Percentiles rank a stretch among this genome's conserved stretches.
phyloP scores from a whole-genome alignment of 2,113 vertebrate species.

The Noturus placidus region DNA sequence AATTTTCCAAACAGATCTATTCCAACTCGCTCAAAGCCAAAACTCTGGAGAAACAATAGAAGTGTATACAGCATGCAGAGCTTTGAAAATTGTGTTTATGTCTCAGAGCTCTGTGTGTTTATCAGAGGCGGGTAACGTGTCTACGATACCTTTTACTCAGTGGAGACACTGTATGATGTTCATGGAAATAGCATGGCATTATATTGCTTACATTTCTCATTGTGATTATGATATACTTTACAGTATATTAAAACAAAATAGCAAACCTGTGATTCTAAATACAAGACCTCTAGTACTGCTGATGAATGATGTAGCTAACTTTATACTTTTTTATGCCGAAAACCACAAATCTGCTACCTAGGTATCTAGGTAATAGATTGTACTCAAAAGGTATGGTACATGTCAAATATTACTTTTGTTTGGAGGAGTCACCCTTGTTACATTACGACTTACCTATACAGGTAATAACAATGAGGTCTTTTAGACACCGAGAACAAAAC shows the following conservation, averaged over 20 bases:
- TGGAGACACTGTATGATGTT: neutral
- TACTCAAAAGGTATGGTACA: neutral
- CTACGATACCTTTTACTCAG: neutral
- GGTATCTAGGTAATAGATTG: neutral
- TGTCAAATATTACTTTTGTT: neutral
- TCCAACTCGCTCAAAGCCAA: neutral
- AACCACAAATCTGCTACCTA: neutral
- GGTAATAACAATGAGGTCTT: neutral
- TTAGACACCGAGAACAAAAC: neutral
- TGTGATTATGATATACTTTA: neutral
- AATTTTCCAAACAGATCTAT: neutral
- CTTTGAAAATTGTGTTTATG: neutral
- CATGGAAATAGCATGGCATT: neutral
- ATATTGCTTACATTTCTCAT: neutral
- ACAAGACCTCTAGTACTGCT: neutral
- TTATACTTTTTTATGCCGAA: neutral
- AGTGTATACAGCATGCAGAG: neutral
- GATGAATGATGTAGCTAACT: neutral
- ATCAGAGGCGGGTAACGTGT: neutral
- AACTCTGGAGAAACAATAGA: neutral
- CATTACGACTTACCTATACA: neutral
- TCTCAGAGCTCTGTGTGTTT: conserved; percentile 3
- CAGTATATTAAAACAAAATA: neutral
- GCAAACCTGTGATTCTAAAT: neutral
- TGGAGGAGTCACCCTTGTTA: neutral